Percentiles rank a stretch among this genome's conserved stretches.
phyloP scores from a whole-genome alignment of 2,113 vertebrate species.

The Litocranius walleri region DNA sequence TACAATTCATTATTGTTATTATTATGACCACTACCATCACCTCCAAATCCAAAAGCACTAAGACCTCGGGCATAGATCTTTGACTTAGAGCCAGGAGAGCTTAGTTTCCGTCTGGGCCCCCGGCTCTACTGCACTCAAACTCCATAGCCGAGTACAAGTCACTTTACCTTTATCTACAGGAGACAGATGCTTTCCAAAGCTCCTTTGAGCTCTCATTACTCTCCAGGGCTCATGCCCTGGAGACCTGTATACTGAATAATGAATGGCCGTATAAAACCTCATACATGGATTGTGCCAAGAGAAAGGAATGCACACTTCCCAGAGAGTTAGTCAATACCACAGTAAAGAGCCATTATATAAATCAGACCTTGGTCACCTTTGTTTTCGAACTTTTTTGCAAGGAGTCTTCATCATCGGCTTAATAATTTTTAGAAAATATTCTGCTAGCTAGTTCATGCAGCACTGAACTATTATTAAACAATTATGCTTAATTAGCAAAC shows the following conservation, averaged over 20 bases:
- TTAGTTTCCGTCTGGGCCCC: not conserved
- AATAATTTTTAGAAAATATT: constrained; percentile 6
- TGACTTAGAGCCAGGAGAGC: not conserved
- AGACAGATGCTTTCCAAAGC: not conserved
- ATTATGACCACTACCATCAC: not conserved
- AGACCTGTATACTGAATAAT: not conserved
- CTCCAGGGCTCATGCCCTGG: not conserved
- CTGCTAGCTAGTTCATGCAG: not conserved
- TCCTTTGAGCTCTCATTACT: not conserved
- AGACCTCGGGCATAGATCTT: not conserved
- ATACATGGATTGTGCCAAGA: not conserved
- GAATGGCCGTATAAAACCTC: not conserved
- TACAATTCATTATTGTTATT: not conserved
- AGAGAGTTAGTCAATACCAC: not conserved
- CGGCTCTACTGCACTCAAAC: not conserved
- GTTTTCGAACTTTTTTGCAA: not conserved
- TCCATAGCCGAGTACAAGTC: not conserved
- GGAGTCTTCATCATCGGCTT: not conserved
- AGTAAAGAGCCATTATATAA: not conserved
- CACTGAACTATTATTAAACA: not conserved
- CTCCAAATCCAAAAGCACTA: not conserved
- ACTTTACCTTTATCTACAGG: not conserved
- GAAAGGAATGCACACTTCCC: not conserved
- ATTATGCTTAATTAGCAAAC: constrained; percentile 7
- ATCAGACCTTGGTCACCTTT: not conserved